These are phyloP conservation scores for Pegoplata infirma DNA, from an alignment of 2,888 invertebrate genomes.

Conservation along the genomic window DNA sequence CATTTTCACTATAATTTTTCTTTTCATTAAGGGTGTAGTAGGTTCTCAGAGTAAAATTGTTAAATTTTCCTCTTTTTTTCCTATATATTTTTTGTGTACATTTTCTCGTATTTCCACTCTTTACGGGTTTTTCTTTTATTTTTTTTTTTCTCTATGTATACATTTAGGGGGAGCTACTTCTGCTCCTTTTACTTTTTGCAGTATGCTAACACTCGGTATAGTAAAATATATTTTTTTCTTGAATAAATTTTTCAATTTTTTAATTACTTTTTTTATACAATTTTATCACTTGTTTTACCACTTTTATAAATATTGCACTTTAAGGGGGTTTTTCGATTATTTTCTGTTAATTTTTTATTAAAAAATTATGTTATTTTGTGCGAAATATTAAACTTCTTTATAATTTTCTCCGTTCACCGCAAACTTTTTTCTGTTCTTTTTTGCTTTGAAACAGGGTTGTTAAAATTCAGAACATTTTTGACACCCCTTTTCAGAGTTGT, in stretches of 20 bases:
- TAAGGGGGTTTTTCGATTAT: slow-evolving; percentile 9
- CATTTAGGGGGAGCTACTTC: slow-evolving; percentile 49
- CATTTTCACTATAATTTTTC: not conserved
- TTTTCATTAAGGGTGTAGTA: slow-evolving; percentile 48
- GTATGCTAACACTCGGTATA: slow-evolving; percentile 45
- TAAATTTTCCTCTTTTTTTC: slow-evolving; percentile 28
- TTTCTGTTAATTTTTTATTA: slow-evolving; percentile 43
- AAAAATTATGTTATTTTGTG: slow-evolving; percentile 51
- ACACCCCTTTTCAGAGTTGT: slow-evolving; percentile 51
- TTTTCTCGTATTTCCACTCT: slow-evolving; percentile 28
- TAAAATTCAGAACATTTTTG: slow-evolving; percentile 22
- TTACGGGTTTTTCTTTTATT: slow-evolving; percentile 6
- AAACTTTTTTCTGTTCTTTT: slow-evolving; percentile 59
- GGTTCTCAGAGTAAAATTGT: slow-evolving; percentile 20
- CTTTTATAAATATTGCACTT: slow-evolving; percentile 59
- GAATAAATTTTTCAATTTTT: slow-evolving; percentile 1
- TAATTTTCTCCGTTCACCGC: slow-evolving; percentile 52
- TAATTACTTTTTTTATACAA: not conserved
- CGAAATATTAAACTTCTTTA: slow-evolving; percentile 44
- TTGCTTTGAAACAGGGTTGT: slow-evolving; percentile 45
- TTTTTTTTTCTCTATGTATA: slow-evolving; percentile 51
- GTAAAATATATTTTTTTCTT: slow-evolving; percentile 10
- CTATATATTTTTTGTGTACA: too few relatives aligned
- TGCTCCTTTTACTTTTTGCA: slow-evolving; percentile 55
- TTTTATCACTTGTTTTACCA: slow-evolving; percentile 36